Base-by-base conservation (phyloP, 2,888 invertebrate genomes). In the Scaptomyza parva region DNA sequence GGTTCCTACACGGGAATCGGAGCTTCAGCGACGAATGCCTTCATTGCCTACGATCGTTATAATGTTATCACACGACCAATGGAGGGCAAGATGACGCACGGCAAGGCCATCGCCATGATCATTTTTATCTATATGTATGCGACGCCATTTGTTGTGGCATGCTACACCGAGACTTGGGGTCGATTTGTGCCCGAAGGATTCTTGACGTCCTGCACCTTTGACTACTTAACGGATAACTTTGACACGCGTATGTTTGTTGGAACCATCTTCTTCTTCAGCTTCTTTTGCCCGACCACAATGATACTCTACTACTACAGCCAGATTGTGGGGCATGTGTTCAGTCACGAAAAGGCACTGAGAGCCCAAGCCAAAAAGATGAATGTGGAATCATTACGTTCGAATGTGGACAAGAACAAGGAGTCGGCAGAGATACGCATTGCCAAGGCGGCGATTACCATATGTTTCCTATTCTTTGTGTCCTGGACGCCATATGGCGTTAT, bases 401-500 rank as follows among this genome's bases (percentile, higher is more conserved):
- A 81, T 58, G 77, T 85, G 45, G 81, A 81, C 59, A 81, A 85
- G 22, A 82, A 22, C 57, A 81, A 85, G 59, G 81, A 81, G 57
- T 67, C 94, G 94, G 96, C 96, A 0, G 97, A 97, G 90, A 94
- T 97, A 76, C 93, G 96, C 78, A 97, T 97, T 86, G 97, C 97
- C 0, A 97, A 97, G 89, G 96, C 97, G 9, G 97, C 97, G 2
- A 96, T 97, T 41, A 96, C 97, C 0, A 95, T 97, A 40, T 96
- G 97, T 86, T 97, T 96, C 91, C 92, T 97, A 3, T 97, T 95
- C 90, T 94, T 97, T 18, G 94, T 96, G 2, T 96, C 97, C 0
- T 98, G 98, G 97, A 96, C 96, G 3, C 98, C 98, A 0, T 98
- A 98, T 88, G 97, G 96, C 0, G 94, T 96, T 0, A 94, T 94